Evolutionary conservation across 2,797 vertebrate species (phyloP).

Genomic region (Siniperca scherzeri): DNA sequence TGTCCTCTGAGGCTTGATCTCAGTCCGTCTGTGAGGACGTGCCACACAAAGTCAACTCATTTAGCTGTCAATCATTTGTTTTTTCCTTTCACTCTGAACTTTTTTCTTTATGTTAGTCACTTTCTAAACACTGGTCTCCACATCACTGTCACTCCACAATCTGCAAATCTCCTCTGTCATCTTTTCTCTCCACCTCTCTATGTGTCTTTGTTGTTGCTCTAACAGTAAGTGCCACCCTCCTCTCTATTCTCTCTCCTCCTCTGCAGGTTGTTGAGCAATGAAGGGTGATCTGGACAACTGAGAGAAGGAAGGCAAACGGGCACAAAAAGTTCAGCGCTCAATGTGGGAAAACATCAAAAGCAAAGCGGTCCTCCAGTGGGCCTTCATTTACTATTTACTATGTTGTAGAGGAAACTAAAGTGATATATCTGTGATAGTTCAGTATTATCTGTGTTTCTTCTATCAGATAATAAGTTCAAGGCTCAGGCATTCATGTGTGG

Average conservation of each 20-base stretch:
- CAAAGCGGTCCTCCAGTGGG: conserved; percentile 25
- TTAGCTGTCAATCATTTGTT: conserved; percentile 56
- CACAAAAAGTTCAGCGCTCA: conserved; percentile 14
- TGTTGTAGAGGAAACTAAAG: conserved; percentile 28
- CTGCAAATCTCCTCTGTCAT: conserved; percentile 12
- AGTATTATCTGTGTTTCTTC: conserved; percentile 45
- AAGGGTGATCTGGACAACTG: conserved; percentile 21
- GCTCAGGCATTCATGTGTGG: conserved; percentile 18
- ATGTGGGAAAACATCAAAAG: conserved; percentile 50
- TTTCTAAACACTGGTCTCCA: conserved; percentile 31
- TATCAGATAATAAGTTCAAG: conserved; percentile 55
- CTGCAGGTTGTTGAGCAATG: conserved; percentile 4
- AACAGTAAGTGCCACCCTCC: not conserved
- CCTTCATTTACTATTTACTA: conserved; percentile 46
- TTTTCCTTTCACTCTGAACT: conserved; percentile 8
- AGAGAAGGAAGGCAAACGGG: not conserved
- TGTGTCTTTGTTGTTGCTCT: not conserved
- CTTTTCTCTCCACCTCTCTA: conserved; percentile 11
- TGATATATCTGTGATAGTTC: conserved; percentile 26
- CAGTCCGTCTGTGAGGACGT: conserved; percentile 41
- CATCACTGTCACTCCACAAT: conserved; percentile 15
- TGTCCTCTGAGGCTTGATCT: conserved; percentile 53
- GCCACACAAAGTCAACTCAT: conserved; percentile 53
- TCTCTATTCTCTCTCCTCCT: conserved; percentile 2
- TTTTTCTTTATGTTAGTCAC: conserved; percentile 13